These are phyloP conservation scores for Ditula angustiorana DNA, from an alignment of 2,888 invertebrate species.

Conservation along the genomic window DNA sequence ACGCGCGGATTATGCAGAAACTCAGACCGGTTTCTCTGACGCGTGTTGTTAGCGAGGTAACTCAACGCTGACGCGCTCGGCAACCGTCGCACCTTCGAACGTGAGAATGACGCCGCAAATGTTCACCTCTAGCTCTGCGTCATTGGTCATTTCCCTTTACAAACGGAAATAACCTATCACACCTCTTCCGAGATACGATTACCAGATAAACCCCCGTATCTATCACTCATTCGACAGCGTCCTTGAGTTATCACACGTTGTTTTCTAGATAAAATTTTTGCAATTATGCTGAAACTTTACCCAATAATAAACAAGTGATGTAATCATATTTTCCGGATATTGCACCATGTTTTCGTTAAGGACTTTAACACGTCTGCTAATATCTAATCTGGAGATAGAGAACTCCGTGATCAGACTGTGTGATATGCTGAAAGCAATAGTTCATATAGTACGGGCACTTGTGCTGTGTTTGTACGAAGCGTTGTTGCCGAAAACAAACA, in stretches of 20 bases:
- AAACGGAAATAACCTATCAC: constrained; percentile 14
- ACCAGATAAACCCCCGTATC: neutral
- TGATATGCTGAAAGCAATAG: constrained; percentile 21
- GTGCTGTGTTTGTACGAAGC: neutral
- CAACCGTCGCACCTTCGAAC: constrained; percentile 1
- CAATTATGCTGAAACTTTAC: constrained; percentile 3
- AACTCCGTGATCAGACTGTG: constrained; percentile 10
- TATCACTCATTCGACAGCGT: constrained; percentile 1
- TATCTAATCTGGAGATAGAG: constrained; percentile 31
- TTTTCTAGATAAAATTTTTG: constrained; percentile 9
- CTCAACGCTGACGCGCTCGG: neutral
- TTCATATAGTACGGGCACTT: constrained; percentile 4
- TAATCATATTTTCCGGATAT: constrained; percentile 9
- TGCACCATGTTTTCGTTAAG: constrained; percentile 29
- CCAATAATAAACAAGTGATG: constrained; percentile 4
- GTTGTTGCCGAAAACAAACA: constrained; percentile 31
- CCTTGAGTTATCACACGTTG: neutral
- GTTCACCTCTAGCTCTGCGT: constrained; percentile 12
- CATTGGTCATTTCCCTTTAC: constrained; percentile 9
- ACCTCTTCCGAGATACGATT: constrained; percentile 27
- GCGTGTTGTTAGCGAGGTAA: constrained; percentile 26
- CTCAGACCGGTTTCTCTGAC: constrained; percentile 31
- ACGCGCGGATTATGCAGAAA: constrained; percentile 18
- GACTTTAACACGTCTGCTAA: constrained; percentile 7
- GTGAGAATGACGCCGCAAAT: constrained; percentile 26